phyloP scores from a whole-genome alignment of 2,113 vertebrate species.

The Hymenochirus boettgeri region DNA sequence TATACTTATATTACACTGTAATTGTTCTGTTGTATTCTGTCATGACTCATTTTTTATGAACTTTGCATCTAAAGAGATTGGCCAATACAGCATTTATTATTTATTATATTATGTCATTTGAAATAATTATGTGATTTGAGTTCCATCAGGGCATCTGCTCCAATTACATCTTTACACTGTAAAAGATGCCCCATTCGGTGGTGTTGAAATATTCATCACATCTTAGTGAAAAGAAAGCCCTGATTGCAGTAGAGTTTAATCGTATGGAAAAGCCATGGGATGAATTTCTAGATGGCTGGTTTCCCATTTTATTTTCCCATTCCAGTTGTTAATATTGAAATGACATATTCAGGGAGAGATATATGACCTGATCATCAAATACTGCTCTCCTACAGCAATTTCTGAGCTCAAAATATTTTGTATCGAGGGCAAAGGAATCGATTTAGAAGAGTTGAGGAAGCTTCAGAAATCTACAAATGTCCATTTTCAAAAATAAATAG shows the following conservation, averaged over 20 bases:
- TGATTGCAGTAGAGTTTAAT: constrained; percentile 31
- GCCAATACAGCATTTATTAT: neutral
- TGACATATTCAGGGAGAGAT: constrained; percentile 67
- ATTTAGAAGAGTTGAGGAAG: constrained; percentile 72
- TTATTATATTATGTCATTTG: constrained; percentile 8
- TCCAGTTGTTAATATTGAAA: constrained; percentile 50
- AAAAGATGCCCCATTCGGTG: constrained; percentile 13
- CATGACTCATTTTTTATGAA: neutral
- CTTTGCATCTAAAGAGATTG: neutral
- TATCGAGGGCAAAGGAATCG: constrained; percentile 79
- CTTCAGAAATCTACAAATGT: constrained; percentile 80
- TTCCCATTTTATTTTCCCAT: constrained; percentile 52
- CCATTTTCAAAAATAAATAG: constrained; percentile 78
- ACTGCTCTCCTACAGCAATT: constrained; percentile 62
- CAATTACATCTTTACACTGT: constrained; percentile 12
- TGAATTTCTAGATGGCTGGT: constrained; percentile 53
- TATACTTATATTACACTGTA: too few relatives aligned
- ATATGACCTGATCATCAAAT: constrained; percentile 64
- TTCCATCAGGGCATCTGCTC: constrained; percentile 11
- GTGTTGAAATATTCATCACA: constrained; percentile 25
- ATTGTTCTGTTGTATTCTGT: constrained; percentile 1
- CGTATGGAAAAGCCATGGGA: constrained; percentile 37
- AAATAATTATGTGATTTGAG: neutral
- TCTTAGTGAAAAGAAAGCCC: neutral
- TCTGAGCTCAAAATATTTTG: constrained; percentile 67